Evolutionary conservation across 2,113 vertebrate species (phyloP).

Genomic region (Asarcornis scutulata): DNA sequence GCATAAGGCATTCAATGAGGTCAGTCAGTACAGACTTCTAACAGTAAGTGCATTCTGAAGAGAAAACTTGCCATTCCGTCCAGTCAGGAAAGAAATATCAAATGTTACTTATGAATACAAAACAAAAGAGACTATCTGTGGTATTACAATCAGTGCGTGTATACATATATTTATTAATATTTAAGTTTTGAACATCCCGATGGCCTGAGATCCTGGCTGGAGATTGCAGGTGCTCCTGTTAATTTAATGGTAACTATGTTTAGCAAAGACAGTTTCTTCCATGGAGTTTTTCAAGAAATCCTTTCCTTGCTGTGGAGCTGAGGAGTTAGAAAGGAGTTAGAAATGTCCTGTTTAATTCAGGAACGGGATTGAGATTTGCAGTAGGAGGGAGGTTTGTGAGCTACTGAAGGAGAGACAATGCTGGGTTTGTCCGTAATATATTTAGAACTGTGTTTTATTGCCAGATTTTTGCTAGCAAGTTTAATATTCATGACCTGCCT

Average conservation of each 20-base stretch:
- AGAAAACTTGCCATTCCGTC: slow-evolving; percentile 8
- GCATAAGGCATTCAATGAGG: slow-evolving; percentile 26
- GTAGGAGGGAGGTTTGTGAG: background rate
- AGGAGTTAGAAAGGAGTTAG: background rate
- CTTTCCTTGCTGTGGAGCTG: background rate
- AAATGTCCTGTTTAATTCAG: background rate
- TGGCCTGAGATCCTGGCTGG: background rate
- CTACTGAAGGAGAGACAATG: background rate
- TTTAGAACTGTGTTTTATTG: slow-evolving; percentile 17
- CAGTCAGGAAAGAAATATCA: background rate
- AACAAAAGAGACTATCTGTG: background rate
- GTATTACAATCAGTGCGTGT: background rate
- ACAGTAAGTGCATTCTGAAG: slow-evolving; percentile 50
- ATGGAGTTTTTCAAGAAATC: background rate
- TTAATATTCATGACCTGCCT: background rate
- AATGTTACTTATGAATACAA: background rate
- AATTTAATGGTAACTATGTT: background rate
- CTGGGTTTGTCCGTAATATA: background rate
- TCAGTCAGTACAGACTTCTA: slow-evolving; percentile 44
- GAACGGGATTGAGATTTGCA: background rate
- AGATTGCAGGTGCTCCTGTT: background rate
- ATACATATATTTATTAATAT: background rate
- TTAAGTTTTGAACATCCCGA: background rate
- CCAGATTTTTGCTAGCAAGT: background rate
- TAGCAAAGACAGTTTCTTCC: background rate